Evolutionary conservation across 2,113 vertebrate species (phyloP).

Genomic region (Thunnus thynnus): DNA sequence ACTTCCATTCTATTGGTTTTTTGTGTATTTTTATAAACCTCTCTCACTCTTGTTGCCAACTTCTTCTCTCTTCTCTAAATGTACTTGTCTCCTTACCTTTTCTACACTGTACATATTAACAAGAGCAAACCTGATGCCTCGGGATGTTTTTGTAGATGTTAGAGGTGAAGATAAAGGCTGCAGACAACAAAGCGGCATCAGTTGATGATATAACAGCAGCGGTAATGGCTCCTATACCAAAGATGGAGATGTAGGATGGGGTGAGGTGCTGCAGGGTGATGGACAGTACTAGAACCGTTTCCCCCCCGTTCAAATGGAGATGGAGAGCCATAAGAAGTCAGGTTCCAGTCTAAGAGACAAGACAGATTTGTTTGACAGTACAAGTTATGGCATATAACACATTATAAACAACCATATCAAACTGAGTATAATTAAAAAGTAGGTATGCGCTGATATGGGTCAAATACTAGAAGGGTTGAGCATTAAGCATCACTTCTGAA

Average conservation of each 20-base stretch:
- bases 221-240: constrained; percentile 54
- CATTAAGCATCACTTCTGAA: too few relatives aligned
- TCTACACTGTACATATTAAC: too few relatives aligned
- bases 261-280: constrained; percentile 54
- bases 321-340: constrained; percentile 46
- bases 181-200: constrained; percentile 73
- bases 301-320: constrained; percentile 47
- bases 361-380: background rate
- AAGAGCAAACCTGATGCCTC: constrained; percentile 17
- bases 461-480: too few relatives aligned
- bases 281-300: constrained; percentile 43
- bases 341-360: constrained; percentile 62
- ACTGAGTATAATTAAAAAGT: too few relatives aligned
- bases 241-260: constrained; percentile 47
- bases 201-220: constrained; percentile 71
- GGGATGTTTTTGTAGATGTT: constrained; percentile 66
- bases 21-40: too few relatives aligned
- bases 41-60: too few relatives aligned
- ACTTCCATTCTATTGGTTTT: too few relatives aligned
- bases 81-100: too few relatives aligned
- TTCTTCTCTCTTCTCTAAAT: too few relatives aligned
- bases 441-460: too few relatives aligned
- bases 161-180: constrained; percentile 67
- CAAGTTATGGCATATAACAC: too few relatives aligned
- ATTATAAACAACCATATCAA: too few relatives aligned